These are phyloP conservation scores for Bubo blakistoni DNA, from an alignment of 2,113 vertebrate genomes.

Conservation along the genomic window DNA sequence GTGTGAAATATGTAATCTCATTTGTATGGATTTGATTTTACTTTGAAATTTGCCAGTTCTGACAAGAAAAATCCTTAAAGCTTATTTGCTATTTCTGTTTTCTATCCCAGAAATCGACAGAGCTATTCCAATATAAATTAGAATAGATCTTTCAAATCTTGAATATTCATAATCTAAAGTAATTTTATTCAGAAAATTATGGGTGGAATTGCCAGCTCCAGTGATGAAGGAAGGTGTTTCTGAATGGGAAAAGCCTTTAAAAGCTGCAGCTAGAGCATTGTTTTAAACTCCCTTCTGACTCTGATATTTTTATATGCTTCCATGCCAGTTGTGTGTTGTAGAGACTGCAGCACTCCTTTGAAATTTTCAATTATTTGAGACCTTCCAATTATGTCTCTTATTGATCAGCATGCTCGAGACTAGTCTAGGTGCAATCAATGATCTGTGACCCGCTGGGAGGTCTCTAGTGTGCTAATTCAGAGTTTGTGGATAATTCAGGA, in stretches of 20 bases:
- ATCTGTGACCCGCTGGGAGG: background rate
- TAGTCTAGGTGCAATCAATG: background rate
- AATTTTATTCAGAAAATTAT: background rate
- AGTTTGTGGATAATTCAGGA: conserved; percentile 27
- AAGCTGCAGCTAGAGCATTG: background rate
- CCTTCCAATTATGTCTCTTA: conserved; percentile 32
- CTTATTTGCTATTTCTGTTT: background rate
- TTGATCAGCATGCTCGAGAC: conserved; percentile 2
- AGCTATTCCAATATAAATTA: background rate
- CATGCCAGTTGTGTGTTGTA: background rate
- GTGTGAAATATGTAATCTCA: background rate
- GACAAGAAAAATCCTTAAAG: background rate
- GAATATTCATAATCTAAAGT: background rate
- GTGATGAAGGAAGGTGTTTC: background rate
- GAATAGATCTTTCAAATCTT: background rate
- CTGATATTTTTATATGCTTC: background rate
- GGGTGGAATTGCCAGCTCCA: background rate
- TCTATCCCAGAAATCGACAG: background rate
- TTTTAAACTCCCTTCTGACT: background rate
- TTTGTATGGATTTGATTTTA: background rate
- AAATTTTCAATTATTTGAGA: conserved; percentile 16
- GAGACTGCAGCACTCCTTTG: background rate
- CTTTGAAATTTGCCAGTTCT: background rate
- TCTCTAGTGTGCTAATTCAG: background rate
- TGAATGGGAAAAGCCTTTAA: background rate